phyloP scores from a whole-genome alignment of 1,140 invertebrate genomes.

The Aplysia californica region DNA sequence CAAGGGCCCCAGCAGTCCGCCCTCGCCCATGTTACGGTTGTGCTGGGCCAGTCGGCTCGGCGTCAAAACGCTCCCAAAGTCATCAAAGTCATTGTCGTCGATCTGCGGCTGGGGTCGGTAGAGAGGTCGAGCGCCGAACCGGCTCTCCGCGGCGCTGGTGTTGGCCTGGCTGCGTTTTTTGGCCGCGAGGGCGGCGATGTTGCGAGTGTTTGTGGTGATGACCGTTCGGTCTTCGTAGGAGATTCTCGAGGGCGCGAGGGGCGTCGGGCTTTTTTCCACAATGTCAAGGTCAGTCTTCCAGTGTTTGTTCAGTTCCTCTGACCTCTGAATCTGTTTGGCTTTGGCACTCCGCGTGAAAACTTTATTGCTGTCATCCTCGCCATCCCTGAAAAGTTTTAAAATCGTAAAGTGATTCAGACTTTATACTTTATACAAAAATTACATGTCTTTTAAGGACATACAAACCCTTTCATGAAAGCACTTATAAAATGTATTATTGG shows the following conservation, averaged over 20 bases:
- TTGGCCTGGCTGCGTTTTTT: slow-evolving; percentile 52
- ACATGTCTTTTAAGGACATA: no score
- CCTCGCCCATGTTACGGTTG: slow-evolving; percentile 47
- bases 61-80: slow-evolving; percentile 45
- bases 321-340: slow-evolving; percentile 43
- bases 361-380: slow-evolving; percentile 46
- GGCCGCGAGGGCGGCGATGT: slow-evolving; percentile 63
- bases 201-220: slow-evolving; percentile 58
- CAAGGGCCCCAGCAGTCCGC: slow-evolving; percentile 28
- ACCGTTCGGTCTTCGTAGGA: slow-evolving; percentile 45
- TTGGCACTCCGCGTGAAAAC: slow-evolving; percentile 58
- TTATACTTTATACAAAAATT: no score
- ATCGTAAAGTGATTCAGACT: no score
- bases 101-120: slow-evolving; percentile 40
- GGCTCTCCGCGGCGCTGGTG: slow-evolving; percentile 32
- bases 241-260: slow-evolving; percentile 35
- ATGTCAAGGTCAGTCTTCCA: slow-evolving; percentile 26
- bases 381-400: background rate
- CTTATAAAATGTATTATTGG: no score
- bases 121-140: slow-evolving; percentile 35
- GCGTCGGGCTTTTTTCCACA: background rate
- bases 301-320: slow-evolving; percentile 19
- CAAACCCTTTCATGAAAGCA: no score
- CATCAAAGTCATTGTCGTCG: slow-evolving; percentile 28
- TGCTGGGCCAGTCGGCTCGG: slow-evolving; percentile 61